Evolutionary conservation across 1,140 invertebrate genomes (phyloP), one percentile per base, ranked within the genome.

Genomic region (Drosophila kanapiae): DNA sequence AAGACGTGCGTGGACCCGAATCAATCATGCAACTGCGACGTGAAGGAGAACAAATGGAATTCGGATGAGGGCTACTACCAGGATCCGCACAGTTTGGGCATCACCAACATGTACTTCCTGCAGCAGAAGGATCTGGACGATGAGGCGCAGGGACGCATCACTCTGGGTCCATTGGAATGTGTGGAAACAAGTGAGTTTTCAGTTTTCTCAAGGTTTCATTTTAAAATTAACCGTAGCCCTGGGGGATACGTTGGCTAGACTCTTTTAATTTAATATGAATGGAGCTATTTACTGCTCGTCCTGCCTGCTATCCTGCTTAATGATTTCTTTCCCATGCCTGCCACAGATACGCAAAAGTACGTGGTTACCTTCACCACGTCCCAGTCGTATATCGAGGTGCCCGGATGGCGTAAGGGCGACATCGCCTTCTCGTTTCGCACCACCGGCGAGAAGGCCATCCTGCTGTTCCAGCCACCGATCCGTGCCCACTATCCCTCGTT

Each of bases 351-450:
- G 2, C 97, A 98, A 92, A 95, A 97, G 78, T 98, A 98, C 93
- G 97, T 98, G 1, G 97, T 99, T 2, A 99, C 98, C 6, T 98
- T 99, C 84, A 98, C 97, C 54, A 98, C 97, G 9, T 97, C 96
- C 35, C 96, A 97, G 80, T 98, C 97, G 0, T 98, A 97, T 86
- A 96, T 99, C 59, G 96, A 97, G 94, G 97, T 98, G 5, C 97
- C 97, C 9, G 97, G 97, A 1, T 98, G 98, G 98, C 94, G 96
- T 49, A 97, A 97, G 83, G 97, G 97, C 4, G 97, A 98, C 90
- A 96, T 99, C 75, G 96, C 97, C 1, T 97, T 99, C 93, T 98
- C 97, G 78, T 98, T 99, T 90, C 94, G 97, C 78, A 99, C 98
- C 1, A 98, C 97, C 7, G 97, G 97, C 42, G 96, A 96, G 84